A percentile compares a stretch with the other conserved stretches of the same genome.
Conservation (phyloP, 1,140 invertebrate species). For the Brachionus angularis region DNA sequence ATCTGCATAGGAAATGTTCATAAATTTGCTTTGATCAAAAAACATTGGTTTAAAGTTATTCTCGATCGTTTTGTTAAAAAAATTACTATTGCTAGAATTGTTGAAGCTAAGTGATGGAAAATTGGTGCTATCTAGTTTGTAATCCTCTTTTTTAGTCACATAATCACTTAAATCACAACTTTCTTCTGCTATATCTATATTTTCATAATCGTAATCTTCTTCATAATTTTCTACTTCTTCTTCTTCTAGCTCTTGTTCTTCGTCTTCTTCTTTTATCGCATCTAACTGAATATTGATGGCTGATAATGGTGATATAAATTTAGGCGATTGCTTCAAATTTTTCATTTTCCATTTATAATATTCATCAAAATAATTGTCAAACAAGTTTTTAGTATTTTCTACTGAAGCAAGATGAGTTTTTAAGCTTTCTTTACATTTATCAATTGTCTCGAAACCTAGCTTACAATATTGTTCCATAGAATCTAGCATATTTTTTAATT, state of each 20-base stretch:
- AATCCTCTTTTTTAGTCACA: neutral
- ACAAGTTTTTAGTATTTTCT: neutral
- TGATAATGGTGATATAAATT: conserved; percentile 1
- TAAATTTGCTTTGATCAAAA: conserved; percentile 6
- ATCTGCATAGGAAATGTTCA: neutral
- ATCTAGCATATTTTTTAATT: neutral
- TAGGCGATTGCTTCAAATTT: conserved; percentile 4
- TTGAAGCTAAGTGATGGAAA: too few relatives aligned
- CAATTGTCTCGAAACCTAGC: neutral
- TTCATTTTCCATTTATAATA: conserved; percentile 10
- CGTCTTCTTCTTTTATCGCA: conserved; percentile 30
- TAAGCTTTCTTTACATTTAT: conserved; percentile 24
- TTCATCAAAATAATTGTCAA: conserved; percentile 11
- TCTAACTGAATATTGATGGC: conserved; percentile 7
- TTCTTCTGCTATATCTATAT: neutral
- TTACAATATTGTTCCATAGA: conserved; percentile 6
- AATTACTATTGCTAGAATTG: too few relatives aligned
- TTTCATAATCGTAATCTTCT: neutral
- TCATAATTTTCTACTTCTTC: conserved; percentile 2
- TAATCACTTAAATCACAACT: conserved; percentile 3
- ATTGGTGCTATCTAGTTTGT: too few relatives aligned
- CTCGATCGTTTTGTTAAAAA: too few relatives aligned
- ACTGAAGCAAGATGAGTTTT: neutral
- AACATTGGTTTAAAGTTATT: neutral
- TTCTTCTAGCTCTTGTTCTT: conserved; percentile 14